phyloP scores from a whole-genome alignment of 2,888 invertebrate genomes.

The Portevinia maculata region DNA sequence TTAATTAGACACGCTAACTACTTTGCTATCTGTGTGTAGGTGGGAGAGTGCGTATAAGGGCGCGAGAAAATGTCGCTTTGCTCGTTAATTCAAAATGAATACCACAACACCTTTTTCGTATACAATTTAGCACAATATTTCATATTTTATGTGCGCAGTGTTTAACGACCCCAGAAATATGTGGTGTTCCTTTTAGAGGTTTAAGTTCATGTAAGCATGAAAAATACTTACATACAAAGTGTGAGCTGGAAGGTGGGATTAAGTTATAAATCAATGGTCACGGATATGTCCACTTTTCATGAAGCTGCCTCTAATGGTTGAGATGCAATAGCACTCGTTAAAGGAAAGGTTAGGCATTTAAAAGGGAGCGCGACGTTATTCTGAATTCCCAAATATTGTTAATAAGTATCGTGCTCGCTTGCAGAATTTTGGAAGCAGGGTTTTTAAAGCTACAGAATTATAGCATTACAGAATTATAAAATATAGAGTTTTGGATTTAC shows the following conservation, averaged over 20 bases:
- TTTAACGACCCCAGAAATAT: slow-evolving; percentile 54
- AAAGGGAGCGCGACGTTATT: no score
- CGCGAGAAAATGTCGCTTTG: slow-evolving; percentile 33
- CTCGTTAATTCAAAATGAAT: slow-evolving; percentile 36
- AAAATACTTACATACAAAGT: slow-evolving; percentile 7
- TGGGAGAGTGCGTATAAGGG: slow-evolving; percentile 36
- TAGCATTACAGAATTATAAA: no score
- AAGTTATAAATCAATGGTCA: slow-evolving; percentile 65
- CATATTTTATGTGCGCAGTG: slow-evolving; percentile 55
- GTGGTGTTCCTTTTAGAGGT: slow-evolving; percentile 28
- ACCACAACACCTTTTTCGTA: slow-evolving; percentile 44
- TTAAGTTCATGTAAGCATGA: slow-evolving; percentile 15
- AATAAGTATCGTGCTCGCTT: no score
- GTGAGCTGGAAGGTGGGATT: slow-evolving; percentile 45
- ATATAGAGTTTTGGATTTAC: no score
- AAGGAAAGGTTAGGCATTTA: no score
- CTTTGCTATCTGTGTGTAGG: slow-evolving; percentile 26
- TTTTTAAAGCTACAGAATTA: no score
- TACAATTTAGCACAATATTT: slow-evolving; percentile 72
- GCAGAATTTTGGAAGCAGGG: no score
- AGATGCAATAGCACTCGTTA: not conserved
- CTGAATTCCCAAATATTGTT: no score
- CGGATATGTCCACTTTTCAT: slow-evolving; percentile 58
- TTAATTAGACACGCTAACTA: slow-evolving; percentile 70
- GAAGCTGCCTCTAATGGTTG: slow-evolving; percentile 34